Percentiles rank a stretch among this genome's conserved stretches.
These are phyloP conservation scores for Nyctibius grandis DNA, from an alignment of 2,797 vertebrate species.

Conservation along the genomic window DNA sequence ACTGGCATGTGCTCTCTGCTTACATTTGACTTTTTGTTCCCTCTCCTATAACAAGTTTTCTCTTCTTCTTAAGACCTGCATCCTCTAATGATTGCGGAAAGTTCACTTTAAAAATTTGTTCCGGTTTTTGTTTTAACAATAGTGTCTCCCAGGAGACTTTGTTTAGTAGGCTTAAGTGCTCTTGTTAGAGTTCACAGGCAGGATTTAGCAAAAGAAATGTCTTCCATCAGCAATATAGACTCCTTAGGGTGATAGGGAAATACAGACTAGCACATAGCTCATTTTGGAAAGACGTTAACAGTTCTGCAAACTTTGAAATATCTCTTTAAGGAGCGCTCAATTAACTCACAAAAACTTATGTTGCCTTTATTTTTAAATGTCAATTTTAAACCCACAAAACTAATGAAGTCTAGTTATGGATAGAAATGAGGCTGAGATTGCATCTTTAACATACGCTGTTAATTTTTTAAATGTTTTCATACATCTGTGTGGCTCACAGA, in stretches of 20 bases:
- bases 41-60: background rate
- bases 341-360: conserved; percentile 27
- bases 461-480: conserved; percentile 35
- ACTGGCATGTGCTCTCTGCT: background rate
- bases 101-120: conserved; percentile 13
- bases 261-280: conserved; percentile 6
- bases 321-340: background rate
- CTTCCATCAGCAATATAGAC: conserved; percentile 12
- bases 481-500: conserved; percentile 29
- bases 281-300: conserved; percentile 54
- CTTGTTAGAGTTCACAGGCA: background rate
- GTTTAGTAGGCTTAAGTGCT: background rate
- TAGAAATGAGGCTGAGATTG: conserved; percentile 25
- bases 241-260: conserved; percentile 10
- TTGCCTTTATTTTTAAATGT: conserved; percentile 31
- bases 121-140: conserved; percentile 28
- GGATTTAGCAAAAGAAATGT: conserved; percentile 20
- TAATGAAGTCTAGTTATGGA: conserved; percentile 23
- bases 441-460: conserved; percentile 31
- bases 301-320: conserved; percentile 32
- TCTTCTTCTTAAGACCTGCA: background rate
- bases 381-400: conserved; percentile 41
- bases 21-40: conserved; percentile 39
- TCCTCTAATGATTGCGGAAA: background rate
- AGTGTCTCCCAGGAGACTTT: background rate